Evolutionary conservation across 2,113 vertebrate species (phyloP), one percentile per base, ranked within the genome.

Genomic region (Siphamia tubifer): DNA sequence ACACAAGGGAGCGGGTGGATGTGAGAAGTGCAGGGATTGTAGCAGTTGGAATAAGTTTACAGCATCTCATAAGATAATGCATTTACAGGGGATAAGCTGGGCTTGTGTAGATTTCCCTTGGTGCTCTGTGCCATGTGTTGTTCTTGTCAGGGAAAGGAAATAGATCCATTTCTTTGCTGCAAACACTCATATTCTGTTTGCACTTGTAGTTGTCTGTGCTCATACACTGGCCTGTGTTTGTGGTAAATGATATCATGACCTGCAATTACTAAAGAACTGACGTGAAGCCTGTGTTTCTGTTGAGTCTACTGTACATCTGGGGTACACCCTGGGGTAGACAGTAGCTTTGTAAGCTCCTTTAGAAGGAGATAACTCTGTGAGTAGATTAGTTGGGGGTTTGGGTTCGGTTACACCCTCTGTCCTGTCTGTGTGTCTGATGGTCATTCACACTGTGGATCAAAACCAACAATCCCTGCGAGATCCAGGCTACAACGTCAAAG

Each of bases 381-480:
- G 81, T 74, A 83, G 89, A 88, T 90, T 89, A 89, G 79, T 80
- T 63, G 54, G 75, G 58, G 86, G 74, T 60, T 81, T 78, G 62
- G 67, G 64, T 62, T 25, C 0, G 6, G 82, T 66, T 80, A 38
- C 42, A 71, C 67, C 67, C 72, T 83, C 57, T 84, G 78, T 83
- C 60, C 75, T 73, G 64, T 68, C 63, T 75, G 43, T 48, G 47
- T 66, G 49, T 53, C 47, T 17, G 12, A 49, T 35, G 56, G 81
- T 85, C 77, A 80, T 65, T 84, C 75, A 74, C 40, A 64, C 60
- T 42, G 51, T 49, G 73, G 70, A 53, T 78, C 81, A 83, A 71
- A 80, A 49, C 43, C 61, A 47, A 57, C 55, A 85, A 81, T 77
- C 79, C 70, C 40, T 9, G 25, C 30, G 51, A 20, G 34, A 78